Percentiles rank a stretch among this genome's conserved stretches.
These are phyloP conservation scores for Drosophila dives DNA, from an alignment of 2,888 invertebrate species.

Conservation along the genomic window DNA sequence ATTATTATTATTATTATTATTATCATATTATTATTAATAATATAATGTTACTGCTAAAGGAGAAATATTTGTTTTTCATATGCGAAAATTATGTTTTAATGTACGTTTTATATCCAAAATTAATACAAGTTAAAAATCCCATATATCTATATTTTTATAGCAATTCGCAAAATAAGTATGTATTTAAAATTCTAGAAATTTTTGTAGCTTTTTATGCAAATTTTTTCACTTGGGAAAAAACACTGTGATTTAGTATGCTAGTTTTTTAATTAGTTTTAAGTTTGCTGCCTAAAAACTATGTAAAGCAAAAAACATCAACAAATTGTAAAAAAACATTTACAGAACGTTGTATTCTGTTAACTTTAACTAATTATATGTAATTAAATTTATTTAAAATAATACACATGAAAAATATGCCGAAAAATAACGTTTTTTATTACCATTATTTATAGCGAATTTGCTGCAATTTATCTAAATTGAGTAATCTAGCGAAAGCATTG, in stretches of 20 bases:
- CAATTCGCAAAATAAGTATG: slow-evolving; percentile 44
- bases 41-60: slow-evolving; percentile 54
- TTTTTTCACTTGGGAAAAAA: slow-evolving; percentile 78
- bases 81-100: slow-evolving; percentile 64
- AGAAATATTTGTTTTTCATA: slow-evolving; percentile 42
- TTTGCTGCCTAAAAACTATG: slow-evolving; percentile 42
- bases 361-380: slow-evolving; percentile 76
- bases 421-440: slow-evolving; percentile 19
- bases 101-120: slow-evolving; percentile 64
- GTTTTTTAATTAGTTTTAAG: slow-evolving; percentile 83
- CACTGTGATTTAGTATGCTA: slow-evolving; percentile 83
- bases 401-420: slow-evolving; percentile 52
- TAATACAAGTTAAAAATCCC: slow-evolving; percentile 32
- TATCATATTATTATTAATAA: slow-evolving; percentile 30
- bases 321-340: slow-evolving; percentile 39
- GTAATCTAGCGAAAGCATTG: neutral
- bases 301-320: slow-evolving; percentile 29
- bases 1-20: slow-evolving; percentile 42
- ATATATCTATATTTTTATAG: slow-evolving; percentile 32
- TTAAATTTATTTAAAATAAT: slow-evolving; percentile 75
- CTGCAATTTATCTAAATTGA: neutral
- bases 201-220: slow-evolving; percentile 69
- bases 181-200: slow-evolving; percentile 55
- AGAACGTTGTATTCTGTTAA: slow-evolving; percentile 67
- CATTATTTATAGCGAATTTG: neutral